Evolutionary conservation across 1,140 invertebrate species (phyloP), one percentile per base, ranked within the genome.

Genomic region (Trachymyrmex septentrionalis): DNA sequence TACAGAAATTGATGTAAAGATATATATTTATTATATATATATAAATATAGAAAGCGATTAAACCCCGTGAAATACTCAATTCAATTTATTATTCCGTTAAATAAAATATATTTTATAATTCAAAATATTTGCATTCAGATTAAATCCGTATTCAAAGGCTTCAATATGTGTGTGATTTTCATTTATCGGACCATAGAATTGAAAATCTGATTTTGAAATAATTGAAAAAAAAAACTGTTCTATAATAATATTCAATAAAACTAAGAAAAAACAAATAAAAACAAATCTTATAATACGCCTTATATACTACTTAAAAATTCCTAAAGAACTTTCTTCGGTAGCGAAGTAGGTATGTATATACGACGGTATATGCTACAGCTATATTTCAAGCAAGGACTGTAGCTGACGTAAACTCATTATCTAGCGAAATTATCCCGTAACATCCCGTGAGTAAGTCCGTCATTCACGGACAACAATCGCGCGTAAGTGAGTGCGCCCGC

Each of bases 381-480:
- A 10, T 44, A 69, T 69, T 82, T 84, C 38, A 27, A 14, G 27
- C 57, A 27, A 75, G n/a, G 30, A 69, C 48, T 57, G 21, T 63
- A 50, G 9, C 48, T 48, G 77, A 81, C 77, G 77, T 55, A 72
- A 61, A 73, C 67, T 84, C 69, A 48, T 71, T 84, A 84, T 73
- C 80, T 27, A 21, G 19, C 57, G 38, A 50, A 73, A 84, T 75
- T 50, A 84, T 84, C 69, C 80, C 55, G 55, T 84, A 84, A 84
- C 38, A 71, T 71, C n/a, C n/a, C 66, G 78, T 55, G 78, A 81
- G 66, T 67, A 71, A 84, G 38, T 75, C 55, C 67, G 69, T 75
- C 69, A 84, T 84, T 73, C 80, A 27, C 55, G 24, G 38, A 84
- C n/a, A n/a, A 84, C 69, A 84, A 75, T 84, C 80, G 27, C 69